phyloP scores from a whole-genome alignment of 2,888 invertebrate genomes.

The Hymenopus coronatus region DNA sequence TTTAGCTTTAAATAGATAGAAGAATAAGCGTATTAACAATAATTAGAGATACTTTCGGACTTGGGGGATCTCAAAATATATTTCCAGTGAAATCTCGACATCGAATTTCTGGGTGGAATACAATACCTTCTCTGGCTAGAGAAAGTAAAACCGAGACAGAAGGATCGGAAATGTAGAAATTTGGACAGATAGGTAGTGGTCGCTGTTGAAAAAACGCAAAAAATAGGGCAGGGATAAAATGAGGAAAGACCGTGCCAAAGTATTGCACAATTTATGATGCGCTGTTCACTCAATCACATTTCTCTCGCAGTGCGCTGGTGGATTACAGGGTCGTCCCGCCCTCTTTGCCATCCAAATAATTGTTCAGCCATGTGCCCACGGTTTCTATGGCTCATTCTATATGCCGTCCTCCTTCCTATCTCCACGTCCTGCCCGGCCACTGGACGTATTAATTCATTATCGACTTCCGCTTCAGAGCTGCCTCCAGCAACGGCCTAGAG shows the following conservation, averaged over 20 bases:
- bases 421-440: neutral
- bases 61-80: too few species aligned
- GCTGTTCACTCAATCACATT: neutral
- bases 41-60: too few species aligned
- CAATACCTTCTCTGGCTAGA: too few species aligned
- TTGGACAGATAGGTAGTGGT: neutral
- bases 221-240: neutral
- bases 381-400: conserved; percentile 1
- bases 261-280: conserved; percentile 1
- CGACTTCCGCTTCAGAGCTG: neutral
- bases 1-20: too few species aligned
- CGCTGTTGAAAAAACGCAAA: neutral
- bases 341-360: neutral
- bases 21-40: too few species aligned
- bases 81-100: too few species aligned
- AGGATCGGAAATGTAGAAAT: neutral
- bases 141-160: neutral
- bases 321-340: neutral
- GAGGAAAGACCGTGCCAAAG: neutral
- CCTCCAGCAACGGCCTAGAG: neutral
- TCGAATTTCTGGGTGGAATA: too few species aligned
- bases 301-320: neutral
- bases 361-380: neutral
- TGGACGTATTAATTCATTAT: conserved; percentile 20
- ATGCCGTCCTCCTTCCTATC: neutral